Conservation (phyloP, 1,140 invertebrate species). For the Caerostris extrusa region DNA sequence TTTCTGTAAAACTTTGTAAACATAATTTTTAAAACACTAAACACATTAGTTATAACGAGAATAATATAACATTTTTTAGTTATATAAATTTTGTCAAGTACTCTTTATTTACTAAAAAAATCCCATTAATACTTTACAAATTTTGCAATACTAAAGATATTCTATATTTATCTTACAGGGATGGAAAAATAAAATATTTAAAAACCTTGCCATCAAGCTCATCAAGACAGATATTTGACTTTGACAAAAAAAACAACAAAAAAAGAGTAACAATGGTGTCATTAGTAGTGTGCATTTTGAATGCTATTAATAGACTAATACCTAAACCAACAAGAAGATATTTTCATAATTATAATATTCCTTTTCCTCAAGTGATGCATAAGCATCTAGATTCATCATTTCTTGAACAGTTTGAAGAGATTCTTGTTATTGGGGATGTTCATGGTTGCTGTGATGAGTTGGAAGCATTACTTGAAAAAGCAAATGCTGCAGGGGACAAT, state of each 20-base stretch:
- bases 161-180: constrained; percentile 38
- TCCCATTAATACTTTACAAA: background rate
- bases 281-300: constrained; percentile 1
- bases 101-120: no score
- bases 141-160: background rate
- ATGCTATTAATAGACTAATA: constrained; percentile 28
- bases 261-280: constrained; percentile 50
- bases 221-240: background rate
- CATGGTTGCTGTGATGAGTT: constrained; percentile 82
- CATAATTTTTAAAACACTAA: no score
- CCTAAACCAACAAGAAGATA: constrained; percentile 7
- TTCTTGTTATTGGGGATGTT: constrained; percentile 82
- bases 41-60: no score
- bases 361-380: constrained; percentile 51
- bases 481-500: constrained; percentile 71
- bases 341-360: constrained; percentile 36
- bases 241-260: background rate
- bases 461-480: constrained; percentile 78
- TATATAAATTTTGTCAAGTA: no score
- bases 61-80: no score
- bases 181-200: background rate
- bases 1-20: no score
- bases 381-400: background rate
- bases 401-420: constrained; percentile 78
- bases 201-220: background rate